A percentile compares a stretch with the other conserved stretches of the same genome.
phyloP scores from a whole-genome alignment of 37 sponge, comb jelly and placozoan species.

The Axinella damicornis region DNA sequence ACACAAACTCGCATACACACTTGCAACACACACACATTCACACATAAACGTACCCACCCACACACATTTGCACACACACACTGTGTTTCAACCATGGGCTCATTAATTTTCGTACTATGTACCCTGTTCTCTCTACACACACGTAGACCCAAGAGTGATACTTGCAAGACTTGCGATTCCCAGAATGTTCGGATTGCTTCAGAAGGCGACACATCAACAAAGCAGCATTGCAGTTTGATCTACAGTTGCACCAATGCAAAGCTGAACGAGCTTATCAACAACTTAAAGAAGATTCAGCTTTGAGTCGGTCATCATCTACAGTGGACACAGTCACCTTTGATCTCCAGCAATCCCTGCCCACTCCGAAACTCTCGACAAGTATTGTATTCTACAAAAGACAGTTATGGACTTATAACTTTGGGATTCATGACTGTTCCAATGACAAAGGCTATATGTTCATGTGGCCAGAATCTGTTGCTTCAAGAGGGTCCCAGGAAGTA shows the following conservation, averaged over 20 bases:
- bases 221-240: too few species aligned
- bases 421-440: slow-evolving; percentile 28
- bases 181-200: too few species aligned
- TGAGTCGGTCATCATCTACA: background rate
- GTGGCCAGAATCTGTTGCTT: slow-evolving; percentile 38
- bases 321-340: slow-evolving; percentile 22
- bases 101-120: too few species aligned
- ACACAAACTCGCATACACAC: too few species aligned
- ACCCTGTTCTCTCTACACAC: too few species aligned
- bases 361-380: slow-evolving; percentile 22
- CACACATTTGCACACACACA: too few species aligned
- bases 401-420: slow-evolving; percentile 51
- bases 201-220: too few species aligned
- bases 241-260: background rate
- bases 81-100: too few species aligned
- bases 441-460: slow-evolving; percentile 21
- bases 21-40: too few species aligned
- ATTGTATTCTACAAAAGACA: slow-evolving; percentile 47
- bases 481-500: slow-evolving; percentile 32
- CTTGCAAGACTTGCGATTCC: too few species aligned
- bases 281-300: slow-evolving; percentile 37
- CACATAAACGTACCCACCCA: too few species aligned
- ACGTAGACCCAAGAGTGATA: too few species aligned
- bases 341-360: slow-evolving; percentile 35
- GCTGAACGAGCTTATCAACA: slow-evolving; percentile 29